These are phyloP conservation scores for Drosophila sproati DNA, from an alignment of 1,140 invertebrate genomes.

Conservation along the genomic window DNA sequence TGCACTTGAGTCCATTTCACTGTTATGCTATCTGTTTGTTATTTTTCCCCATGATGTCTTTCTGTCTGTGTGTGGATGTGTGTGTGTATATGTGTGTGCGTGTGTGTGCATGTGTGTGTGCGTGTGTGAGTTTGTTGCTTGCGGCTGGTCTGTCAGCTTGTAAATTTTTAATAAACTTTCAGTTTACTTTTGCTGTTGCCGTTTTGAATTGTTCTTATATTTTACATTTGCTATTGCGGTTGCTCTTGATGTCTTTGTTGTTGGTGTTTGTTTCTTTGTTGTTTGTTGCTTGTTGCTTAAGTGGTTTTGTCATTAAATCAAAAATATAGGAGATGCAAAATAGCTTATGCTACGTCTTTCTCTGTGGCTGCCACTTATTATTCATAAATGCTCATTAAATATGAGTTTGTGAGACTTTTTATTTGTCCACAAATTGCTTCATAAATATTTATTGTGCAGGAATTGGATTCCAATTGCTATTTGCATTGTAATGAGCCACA, in stretches of 20 bases:
- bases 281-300: constrained; percentile 23
- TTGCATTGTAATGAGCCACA: constrained; percentile 34
- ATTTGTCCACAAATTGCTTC: not conserved
- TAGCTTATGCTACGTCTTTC: constrained; percentile 2
- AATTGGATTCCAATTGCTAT: constrained; percentile 38
- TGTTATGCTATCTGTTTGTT: constrained; percentile 60
- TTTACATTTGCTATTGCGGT: constrained; percentile 51
- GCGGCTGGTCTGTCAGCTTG: constrained; percentile 48
- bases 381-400: constrained; percentile 46
- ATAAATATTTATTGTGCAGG: constrained; percentile 55
- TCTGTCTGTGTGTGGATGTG: not conserved
- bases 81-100: constrained; percentile 14
- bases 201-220: constrained; percentile 43
- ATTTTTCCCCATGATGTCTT: constrained; percentile 25
- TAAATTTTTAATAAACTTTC: constrained; percentile 78
- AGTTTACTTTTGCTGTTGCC: constrained; percentile 51
- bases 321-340: constrained; percentile 5
- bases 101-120: no score
- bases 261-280: constrained; percentile 14
- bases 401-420: constrained; percentile 25
- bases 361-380: constrained; percentile 34
- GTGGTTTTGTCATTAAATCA: constrained; percentile 35
- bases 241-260: not conserved
- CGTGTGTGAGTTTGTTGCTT: constrained; percentile 29
- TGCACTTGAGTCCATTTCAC: constrained; percentile 78